Conservation (phyloP, 2,888 invertebrate genomes). For the Diaphora mendica region DNA sequence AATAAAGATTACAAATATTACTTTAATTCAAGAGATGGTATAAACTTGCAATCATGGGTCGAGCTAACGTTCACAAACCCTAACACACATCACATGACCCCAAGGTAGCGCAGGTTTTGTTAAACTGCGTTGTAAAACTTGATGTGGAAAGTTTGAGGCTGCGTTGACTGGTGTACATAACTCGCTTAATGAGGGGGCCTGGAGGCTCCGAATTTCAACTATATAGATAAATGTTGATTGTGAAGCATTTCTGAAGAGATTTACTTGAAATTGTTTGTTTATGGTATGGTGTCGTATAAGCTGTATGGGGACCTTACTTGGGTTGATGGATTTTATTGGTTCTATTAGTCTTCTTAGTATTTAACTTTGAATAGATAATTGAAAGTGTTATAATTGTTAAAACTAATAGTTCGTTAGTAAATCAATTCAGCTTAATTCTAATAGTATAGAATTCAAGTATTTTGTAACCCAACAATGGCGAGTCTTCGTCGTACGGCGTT, state of each 20-base stretch:
- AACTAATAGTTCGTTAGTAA: no score
- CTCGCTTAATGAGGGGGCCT: constrained; percentile 15
- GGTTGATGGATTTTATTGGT: background rate
- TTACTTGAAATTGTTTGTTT: constrained; percentile 25
- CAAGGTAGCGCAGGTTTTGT: constrained; percentile 20
- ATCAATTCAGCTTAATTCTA: background rate
- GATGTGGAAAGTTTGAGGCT: constrained; percentile 29
- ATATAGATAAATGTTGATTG: constrained; percentile 36
- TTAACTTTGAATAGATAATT: background rate
- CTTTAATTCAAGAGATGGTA: background rate
- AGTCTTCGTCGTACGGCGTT: no score
- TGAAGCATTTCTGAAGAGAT: constrained; percentile 30
- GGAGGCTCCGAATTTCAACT: constrained; percentile 21
- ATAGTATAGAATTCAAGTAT: background rate
- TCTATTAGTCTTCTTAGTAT: background rate
- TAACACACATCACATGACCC: constrained; percentile 24
- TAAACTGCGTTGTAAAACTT: constrained; percentile 29
- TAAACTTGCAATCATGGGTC: background rate
- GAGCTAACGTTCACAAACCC: constrained; percentile 7
- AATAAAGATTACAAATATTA: background rate
- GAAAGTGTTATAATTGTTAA: background rate
- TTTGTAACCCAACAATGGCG: no score
- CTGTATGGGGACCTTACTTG: background rate
- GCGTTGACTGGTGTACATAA: constrained; percentile 26
- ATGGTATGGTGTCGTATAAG: constrained; percentile 20